Evolutionary conservation across 1,140 invertebrate species (phyloP), one percentile per base, ranked within the genome.

Genomic region (Tetramorium parvispinum): DNA sequence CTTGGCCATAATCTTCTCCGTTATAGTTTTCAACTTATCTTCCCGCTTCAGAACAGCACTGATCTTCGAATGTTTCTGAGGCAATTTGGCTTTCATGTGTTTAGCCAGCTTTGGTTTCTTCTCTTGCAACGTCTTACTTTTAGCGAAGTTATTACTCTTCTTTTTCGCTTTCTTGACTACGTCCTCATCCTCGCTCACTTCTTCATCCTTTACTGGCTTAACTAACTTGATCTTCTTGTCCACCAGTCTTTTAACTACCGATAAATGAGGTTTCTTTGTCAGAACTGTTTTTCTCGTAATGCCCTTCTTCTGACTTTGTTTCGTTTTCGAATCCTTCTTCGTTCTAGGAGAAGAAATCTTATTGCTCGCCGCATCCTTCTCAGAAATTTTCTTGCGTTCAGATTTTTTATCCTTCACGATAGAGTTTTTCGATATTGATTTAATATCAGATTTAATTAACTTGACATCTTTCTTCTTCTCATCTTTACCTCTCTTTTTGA

Each of bases 221-320:
- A 94, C 93, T 94, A 95, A 92, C 57, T 95, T 95, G 78, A 94
- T 90, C 91, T 95, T 95, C 68, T 95, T 95, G 83, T 94, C 93
- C 11, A 94, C 88, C 55, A 94, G 88, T 81, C 94, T 95, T 61
- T 95, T 95, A 57, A 91, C 92, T 24, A 94, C 89, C n/a, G 93
- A 91, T 55, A 92, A 87, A 82, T 92, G 90, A 63, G 93, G 88
- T 63, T 95, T 95, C 66, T 95, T 94, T 2, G 93, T 92, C 59
- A 95, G 81, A 71, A 96, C 94, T 68, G 94, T 95, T 92, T 95
- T 96, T 78, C 94, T 95, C 24, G 91, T 90, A 66, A 90, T 78
- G 46, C 53, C 27, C 81, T 94, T 95, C 63, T 94, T 95, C 27
- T 89, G 91, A 27, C 90, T 37, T 32, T 89, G 88, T 73, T 93